These are phyloP conservation scores for Xiphorhynchus erythropygius DNA, from an alignment of 2,797 vertebrate species.

Conservation along the genomic window DNA sequence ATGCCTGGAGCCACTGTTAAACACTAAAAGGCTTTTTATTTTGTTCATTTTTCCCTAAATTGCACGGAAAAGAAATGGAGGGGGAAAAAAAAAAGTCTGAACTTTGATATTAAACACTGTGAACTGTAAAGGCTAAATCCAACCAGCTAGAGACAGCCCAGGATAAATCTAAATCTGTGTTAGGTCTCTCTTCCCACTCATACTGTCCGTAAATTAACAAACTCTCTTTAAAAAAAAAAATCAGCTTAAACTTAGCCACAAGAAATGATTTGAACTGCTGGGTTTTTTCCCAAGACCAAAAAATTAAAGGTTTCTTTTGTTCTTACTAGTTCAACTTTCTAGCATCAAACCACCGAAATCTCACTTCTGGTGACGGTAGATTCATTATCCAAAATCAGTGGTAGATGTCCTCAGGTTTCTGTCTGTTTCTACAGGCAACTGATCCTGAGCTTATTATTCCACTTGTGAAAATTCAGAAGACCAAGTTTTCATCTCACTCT, in stretches of 20 bases:
- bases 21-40: neutral
- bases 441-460: slow-evolving; percentile 12
- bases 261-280: neutral
- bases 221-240: neutral
- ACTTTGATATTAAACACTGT: slow-evolving; percentile 21
- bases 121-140: slow-evolving; percentile 6
- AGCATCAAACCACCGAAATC: neutral
- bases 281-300: neutral
- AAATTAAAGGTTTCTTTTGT: neutral
- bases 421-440: neutral
- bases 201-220: neutral
- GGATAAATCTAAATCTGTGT: neutral
- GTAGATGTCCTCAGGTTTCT: neutral
- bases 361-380: neutral
- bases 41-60: neutral
- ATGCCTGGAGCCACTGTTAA: neutral
- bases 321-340: neutral
- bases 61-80: neutral
- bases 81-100: neutral
- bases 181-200: neutral
- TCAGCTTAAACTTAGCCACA: neutral
- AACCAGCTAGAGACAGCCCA: neutral
- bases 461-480: neutral
- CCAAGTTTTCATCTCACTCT: slow-evolving; percentile 6
- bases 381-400: slow-evolving; percentile 27